phyloP scores from a whole-genome alignment of 1,140 invertebrate genomes.

The Aphaenogaster floridana region DNA sequence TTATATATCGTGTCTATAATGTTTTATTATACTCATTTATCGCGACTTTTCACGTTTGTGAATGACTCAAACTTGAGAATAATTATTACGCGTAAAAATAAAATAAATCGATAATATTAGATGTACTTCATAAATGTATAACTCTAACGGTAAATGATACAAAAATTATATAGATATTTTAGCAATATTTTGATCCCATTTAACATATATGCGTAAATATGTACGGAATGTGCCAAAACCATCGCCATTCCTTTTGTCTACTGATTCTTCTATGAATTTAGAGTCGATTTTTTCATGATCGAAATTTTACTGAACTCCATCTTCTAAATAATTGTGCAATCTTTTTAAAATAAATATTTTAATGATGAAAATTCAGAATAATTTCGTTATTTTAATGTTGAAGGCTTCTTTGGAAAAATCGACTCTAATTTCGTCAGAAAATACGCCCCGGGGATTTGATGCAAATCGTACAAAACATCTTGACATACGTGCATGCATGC shows the following conservation, averaged over 20 bases:
- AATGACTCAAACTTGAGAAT: conserved; percentile 51
- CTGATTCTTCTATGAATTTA: conserved; percentile 6
- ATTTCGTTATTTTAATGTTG: background rate
- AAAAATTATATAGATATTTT: conserved; percentile 60
- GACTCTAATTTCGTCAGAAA: conserved; percentile 26
- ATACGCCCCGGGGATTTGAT: conserved; percentile 27
- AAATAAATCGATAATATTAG: conserved; percentile 65
- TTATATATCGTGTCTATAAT: conserved; percentile 53
- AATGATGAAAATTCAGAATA: background rate
- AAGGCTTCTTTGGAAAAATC: background rate
- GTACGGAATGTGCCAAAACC: conserved; percentile 58
- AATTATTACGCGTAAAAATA: conserved; percentile 57
- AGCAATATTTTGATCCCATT: conserved; percentile 47
- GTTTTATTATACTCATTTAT: conserved; percentile 64
- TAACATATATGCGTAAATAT: conserved; percentile 11
- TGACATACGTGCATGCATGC: background rate
- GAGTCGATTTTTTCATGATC: conserved; percentile 9
- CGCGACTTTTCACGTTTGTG: conserved; percentile 26
- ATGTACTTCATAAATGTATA: conserved; percentile 58
- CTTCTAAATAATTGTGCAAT: background rate
- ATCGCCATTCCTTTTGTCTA: conserved; percentile 47
- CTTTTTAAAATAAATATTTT: background rate
- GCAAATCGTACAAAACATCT: conserved; percentile 38
- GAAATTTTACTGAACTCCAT: background rate
- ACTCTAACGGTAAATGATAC: conserved; percentile 42